A percentile compares a stretch with the other conserved stretches of the same genome.
Evolutionary conservation across 2,888 invertebrate species (phyloP).

Genomic region (Drosophila ustulata): DNA sequence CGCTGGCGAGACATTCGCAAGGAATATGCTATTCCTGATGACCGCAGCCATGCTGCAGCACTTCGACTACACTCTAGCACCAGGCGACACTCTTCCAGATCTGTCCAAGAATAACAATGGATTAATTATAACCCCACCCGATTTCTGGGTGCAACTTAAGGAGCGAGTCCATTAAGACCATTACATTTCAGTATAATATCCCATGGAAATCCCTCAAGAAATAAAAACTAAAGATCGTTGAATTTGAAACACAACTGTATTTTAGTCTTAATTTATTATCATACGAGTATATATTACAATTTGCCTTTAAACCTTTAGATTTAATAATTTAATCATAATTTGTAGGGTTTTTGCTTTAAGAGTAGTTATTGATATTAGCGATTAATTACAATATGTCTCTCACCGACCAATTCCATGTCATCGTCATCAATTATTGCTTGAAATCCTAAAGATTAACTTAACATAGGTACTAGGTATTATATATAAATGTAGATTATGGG

Average conservation of each 20-base stretch:
- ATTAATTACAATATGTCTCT: conserved; percentile 23
- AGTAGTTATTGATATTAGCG: conserved; percentile 30
- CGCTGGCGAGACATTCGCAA: conserved; percentile 90
- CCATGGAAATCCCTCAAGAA: not conserved
- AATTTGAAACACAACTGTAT: conserved; percentile 23
- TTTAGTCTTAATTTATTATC: conserved; percentile 52
- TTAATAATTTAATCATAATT: conserved; percentile 22
- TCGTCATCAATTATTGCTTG: conserved; percentile 45
- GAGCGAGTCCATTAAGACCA: conserved; percentile 55
- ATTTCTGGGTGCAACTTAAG: conserved; percentile 87
- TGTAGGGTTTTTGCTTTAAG: conserved; percentile 19
- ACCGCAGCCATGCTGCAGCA: conserved; percentile 88
- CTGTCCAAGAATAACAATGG: conserved; percentile 85
- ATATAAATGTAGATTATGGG: conserved; percentile 26
- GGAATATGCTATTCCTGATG: conserved; percentile 88
- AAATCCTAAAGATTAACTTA: conserved; percentile 55
- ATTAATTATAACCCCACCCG: conserved; percentile 86
- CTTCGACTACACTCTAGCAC: conserved; percentile 87
- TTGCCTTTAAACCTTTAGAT: conserved; percentile 20
- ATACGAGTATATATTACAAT: conserved; percentile 39
- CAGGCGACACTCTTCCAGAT: conserved; percentile 85
- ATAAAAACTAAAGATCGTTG: not conserved
- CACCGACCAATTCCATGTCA: conserved; percentile 11
- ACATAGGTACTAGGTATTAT: conserved; percentile 17
- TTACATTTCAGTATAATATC: no score